Percentiles rank a stretch among this genome's conserved stretches.
Evolutionary conservation across 2,797 vertebrate genomes (phyloP).

Genomic region (Phalanger gymnotis): DNA sequence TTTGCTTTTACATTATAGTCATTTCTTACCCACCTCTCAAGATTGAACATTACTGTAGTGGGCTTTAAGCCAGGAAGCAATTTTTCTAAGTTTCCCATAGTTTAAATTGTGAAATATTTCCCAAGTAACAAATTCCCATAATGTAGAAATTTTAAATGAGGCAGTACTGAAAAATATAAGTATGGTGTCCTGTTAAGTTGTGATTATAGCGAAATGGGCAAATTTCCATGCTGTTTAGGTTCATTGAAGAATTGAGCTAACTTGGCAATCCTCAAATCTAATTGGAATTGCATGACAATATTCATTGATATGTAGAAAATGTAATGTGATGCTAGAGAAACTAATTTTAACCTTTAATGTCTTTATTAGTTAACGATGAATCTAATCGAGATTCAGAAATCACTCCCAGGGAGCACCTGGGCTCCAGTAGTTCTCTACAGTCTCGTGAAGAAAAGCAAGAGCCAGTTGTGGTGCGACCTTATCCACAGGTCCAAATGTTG

Average conservation of each 20-base stretch:
- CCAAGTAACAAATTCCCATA: background rate
- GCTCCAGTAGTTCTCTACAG: constrained; percentile 84
- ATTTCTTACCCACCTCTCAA: background rate
- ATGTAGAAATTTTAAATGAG: background rate
- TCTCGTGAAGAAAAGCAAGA: constrained; percentile 98
- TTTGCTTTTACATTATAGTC: background rate
- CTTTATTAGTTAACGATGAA: constrained; percentile 86
- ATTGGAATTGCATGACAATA: background rate
- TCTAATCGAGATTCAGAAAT: constrained; percentile 89
- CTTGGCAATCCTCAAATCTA: constrained; percentile 2
- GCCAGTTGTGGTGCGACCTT: constrained; percentile 96
- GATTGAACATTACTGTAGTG: background rate
- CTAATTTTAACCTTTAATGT: constrained; percentile 21
- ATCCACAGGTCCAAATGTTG: constrained; percentile 94
- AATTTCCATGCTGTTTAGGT: constrained; percentile 26
- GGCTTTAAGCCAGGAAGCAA: background rate
- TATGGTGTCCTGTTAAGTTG: background rate
- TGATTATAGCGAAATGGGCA: background rate
- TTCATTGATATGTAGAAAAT: background rate
- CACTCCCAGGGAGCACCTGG: constrained; percentile 88
- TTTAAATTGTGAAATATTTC: background rate
- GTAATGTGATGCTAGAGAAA: background rate
- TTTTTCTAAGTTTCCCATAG: background rate
- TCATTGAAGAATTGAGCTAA: background rate
- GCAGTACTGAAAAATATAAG: background rate